Evolutionary conservation across 1,140 invertebrate species (phyloP).

Genomic region (Micrasema minimum): DNA sequence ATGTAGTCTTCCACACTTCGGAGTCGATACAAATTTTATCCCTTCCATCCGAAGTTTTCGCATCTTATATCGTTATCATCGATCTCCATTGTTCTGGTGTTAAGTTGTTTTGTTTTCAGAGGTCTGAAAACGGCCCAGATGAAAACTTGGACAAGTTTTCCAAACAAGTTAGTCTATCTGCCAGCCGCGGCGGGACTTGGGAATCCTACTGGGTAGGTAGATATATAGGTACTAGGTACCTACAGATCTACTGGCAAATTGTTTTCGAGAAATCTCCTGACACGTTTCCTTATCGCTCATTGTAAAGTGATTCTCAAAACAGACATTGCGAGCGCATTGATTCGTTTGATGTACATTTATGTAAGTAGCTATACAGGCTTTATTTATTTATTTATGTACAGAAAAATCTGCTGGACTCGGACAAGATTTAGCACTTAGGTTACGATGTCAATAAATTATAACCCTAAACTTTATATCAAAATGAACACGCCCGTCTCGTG

Average conservation of each 20-base stretch:
- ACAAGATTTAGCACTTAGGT: constrained; percentile 66
- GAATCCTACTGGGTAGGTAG: background rate
- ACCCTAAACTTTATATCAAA: constrained; percentile 49
- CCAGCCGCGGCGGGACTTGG: constrained; percentile 45
- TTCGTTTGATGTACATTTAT: too few relatives aligned
- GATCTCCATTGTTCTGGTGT: constrained; percentile 54
- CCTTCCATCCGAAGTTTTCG: constrained; percentile 49
- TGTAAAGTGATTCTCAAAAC: constrained; percentile 42
- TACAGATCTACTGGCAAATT: constrained; percentile 42
- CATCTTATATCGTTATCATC: constrained; percentile 54
- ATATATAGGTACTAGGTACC: background rate
- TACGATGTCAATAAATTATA: constrained; percentile 66
- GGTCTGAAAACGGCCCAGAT: constrained; percentile 47
- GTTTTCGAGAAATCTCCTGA: constrained; percentile 44
- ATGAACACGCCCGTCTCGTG: constrained; percentile 42
- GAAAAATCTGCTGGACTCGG: constrained; percentile 51
- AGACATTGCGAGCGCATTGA: background rate
- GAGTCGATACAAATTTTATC: constrained; percentile 39
- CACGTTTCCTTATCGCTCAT: constrained; percentile 42
- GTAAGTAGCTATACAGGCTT: constrained; percentile 11
- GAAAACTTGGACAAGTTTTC: constrained; percentile 53
- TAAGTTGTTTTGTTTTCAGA: constrained; percentile 54
- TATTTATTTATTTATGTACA: constrained; percentile 47
- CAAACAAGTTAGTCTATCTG: constrained; percentile 54
- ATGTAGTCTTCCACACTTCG: constrained; percentile 29